Conservation (phyloP, 64 coral and sea anemone genomes). For the Acropora yongei region DNA sequence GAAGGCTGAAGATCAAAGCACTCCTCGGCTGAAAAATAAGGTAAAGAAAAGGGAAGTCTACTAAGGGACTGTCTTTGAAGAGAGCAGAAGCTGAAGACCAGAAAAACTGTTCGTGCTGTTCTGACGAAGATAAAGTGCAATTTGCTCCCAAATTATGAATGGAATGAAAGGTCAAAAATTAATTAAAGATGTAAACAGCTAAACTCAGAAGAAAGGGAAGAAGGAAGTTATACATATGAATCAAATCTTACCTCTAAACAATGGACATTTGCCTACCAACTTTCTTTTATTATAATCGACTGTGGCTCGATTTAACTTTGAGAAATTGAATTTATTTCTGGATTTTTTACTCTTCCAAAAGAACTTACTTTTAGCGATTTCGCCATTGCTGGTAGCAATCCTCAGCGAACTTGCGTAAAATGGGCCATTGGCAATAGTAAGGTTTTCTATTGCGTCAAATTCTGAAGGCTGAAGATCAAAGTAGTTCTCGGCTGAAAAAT, state of each 20-base stretch:
- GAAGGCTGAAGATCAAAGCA: neutral
- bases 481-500: neutral
- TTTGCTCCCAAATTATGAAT: no score
- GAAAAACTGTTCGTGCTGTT: neutral
- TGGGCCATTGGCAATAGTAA: neutral
- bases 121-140: no score
- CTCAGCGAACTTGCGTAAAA: neutral
- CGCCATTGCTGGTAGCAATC: neutral
- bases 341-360: no score
- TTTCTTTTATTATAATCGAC: no score
- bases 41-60: no score
- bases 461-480: neutral
- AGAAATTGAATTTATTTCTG: no score
- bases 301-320: no score
- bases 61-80: neutral
- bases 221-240: neutral
- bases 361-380: neutral
- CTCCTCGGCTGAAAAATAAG: neutral
- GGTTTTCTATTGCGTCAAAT: neutral
- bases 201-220: no score
- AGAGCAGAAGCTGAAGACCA: neutral
- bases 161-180: no score
- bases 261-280: neutral
- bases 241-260: neutral
- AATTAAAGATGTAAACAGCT: no score